Conservation (phyloP, 2,113 vertebrate genomes). For the Ptyas mucosa region DNA sequence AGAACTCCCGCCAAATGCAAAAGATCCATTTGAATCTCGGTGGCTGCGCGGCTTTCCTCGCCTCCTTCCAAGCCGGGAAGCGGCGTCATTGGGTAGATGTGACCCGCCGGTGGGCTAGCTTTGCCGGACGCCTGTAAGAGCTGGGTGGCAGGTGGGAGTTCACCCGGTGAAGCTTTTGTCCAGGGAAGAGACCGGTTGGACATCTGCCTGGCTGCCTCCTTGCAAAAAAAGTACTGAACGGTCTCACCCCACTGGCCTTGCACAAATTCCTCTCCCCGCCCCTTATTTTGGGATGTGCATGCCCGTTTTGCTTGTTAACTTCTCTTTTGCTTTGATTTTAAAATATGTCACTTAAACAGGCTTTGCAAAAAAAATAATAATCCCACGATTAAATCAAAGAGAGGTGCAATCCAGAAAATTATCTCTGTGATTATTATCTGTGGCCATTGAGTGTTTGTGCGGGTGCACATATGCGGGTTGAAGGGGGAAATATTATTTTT, state of each 20-base stretch:
- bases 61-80: too few relatives aligned
- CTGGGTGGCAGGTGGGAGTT: not conserved
- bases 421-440: too few relatives aligned
- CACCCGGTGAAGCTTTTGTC: not conserved
- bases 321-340: not conserved
- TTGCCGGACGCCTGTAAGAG: too few relatives aligned
- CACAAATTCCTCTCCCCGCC: not conserved
- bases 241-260: not conserved
- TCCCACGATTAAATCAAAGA: not conserved
- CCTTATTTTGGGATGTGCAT: not conserved
- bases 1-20: slow-evolving; percentile 46
- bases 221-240: too few relatives aligned
- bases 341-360: not conserved
- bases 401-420: too few relatives aligned
- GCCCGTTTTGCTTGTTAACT: too few relatives aligned
- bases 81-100: not conserved
- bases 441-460: not conserved
- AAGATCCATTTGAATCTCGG: fast-evolving
- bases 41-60: not conserved
- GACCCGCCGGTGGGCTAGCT: too few relatives aligned
- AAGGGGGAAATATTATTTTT: not conserved
- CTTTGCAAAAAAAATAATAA: not conserved
- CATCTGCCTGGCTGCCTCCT: not conserved
- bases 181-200: not conserved
- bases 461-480: not conserved